phyloP scores from a whole-genome alignment of 2,888 invertebrate species.

The Nudaria mundana region DNA sequence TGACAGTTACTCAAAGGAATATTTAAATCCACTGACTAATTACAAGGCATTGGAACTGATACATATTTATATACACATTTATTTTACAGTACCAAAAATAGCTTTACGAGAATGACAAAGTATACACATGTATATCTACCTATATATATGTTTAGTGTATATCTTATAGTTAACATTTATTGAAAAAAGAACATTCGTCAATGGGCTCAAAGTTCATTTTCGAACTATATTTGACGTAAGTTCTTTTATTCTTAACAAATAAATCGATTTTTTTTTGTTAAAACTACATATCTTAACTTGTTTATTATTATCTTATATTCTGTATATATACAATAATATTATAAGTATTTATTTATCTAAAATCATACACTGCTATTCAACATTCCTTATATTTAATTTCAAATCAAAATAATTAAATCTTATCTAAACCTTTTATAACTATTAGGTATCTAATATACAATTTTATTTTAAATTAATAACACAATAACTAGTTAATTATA shows the following conservation, averaged over 20 bases:
- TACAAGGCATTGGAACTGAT: slow-evolving; percentile 48
- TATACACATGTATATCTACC: too few relatives aligned
- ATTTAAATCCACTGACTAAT: slow-evolving; percentile 56
- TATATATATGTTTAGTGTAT: background rate
- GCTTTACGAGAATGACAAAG: slow-evolving; percentile 21
- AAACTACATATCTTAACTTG: too few relatives aligned
- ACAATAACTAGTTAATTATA: too few relatives aligned
- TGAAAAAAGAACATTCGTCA: slow-evolving; percentile 65
- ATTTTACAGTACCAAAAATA: slow-evolving; percentile 37
- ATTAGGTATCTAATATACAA: too few relatives aligned
- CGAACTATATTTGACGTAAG: slow-evolving; percentile 60
- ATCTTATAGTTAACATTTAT: slow-evolving; percentile 29
- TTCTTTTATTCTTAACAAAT: slow-evolving; percentile 48
- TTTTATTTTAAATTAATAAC: too few relatives aligned
- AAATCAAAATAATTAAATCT: background rate
- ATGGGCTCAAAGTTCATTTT: slow-evolving; percentile 68
- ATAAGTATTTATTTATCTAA: slow-evolving; percentile 29
- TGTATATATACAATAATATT: slow-evolving; percentile 25
- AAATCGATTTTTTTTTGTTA: slow-evolving; percentile 28
- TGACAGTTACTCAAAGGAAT: slow-evolving; percentile 65
- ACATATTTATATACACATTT: slow-evolving; percentile 24
- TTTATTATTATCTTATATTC: too few relatives aligned
- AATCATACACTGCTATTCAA: slow-evolving; percentile 9
- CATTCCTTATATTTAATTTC: background rate
- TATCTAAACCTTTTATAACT: background rate